Evolutionary conservation across 92 coral and sea anemone genomes (phyloP), one percentile per base, ranked within the genome.

Genomic region (Diadumene lineata): DNA sequence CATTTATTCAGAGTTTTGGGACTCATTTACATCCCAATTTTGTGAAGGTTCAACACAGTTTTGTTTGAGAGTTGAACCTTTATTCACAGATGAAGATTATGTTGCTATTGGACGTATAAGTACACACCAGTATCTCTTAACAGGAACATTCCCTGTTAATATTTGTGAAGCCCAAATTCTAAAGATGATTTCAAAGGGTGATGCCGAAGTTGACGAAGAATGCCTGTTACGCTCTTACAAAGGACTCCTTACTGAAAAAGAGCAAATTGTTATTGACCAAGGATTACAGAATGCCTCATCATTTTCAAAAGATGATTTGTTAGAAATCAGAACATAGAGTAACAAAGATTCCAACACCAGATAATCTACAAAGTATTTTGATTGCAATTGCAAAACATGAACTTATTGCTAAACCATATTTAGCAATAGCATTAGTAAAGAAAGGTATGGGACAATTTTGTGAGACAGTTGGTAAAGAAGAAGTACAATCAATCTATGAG

Each of bases 91-190:
- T 33, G 71, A 48, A 31, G 79, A 81, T 46, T 86, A 81, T 57
- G 43, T 27, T 31, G 86, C 90, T 18, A 11, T 86, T 48, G 86
- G 90, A 13, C 73, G 83, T 60, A 81, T 81, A 0, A 69, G 81
- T 13, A 86, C 72, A 0, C 90, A 81, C 56, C 86, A 81, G 61
- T 79, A 64, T 43, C 17, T 86, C 1, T 74, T 21, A 33, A 81
- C 86, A 15, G 91, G 86, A 19, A 81, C 91, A 13, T 77, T 81
- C 33, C 86, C 91, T 51, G 63, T 86, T 6, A 60, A 66, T 18
- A 56, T 86, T 28, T 66, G 79, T 70, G 81, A 76, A 75, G 70
- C 71, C 27, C 81, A 75, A 57, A 66, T 76, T 13, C 43, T 58
- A 7, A 73, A 81, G 16, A 27, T 58, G 13, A 28, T 80, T 26